Conservation (phyloP, 2,113 vertebrate genomes). For the Clinocottus analis region DNA sequence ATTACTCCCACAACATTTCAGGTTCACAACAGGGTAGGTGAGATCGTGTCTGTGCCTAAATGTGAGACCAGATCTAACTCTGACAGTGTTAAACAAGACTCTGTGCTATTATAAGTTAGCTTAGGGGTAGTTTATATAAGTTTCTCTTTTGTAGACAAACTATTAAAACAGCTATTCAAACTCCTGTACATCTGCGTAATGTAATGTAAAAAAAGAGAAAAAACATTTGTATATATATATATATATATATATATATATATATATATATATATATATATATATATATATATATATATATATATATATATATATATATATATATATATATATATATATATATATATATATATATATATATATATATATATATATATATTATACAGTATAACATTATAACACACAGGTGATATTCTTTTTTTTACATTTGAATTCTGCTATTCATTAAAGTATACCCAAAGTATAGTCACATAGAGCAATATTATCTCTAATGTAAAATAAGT, state of each 20-base stretch:
- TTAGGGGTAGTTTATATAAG: background rate
- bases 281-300: too few species aligned
- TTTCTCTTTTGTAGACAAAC: background rate
- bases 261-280: too few species aligned
- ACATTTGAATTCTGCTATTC: too few species aligned
- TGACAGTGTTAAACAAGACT: constrained; percentile 1
- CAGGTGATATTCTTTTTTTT: too few species aligned
- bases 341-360: too few species aligned
- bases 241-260: too few species aligned
- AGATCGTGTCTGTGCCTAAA: background rate
- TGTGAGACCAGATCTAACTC: constrained; percentile 15
- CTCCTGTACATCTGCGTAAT: background rate
- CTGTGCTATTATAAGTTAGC: background rate
- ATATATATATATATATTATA: too few species aligned
- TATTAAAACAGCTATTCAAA: background rate
- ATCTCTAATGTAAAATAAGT: background rate
- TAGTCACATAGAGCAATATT: background rate
- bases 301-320: too few species aligned
- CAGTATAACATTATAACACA: too few species aligned
- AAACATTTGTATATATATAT: too few species aligned
- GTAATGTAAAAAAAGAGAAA: background rate
- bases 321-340: too few species aligned
- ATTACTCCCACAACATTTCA: constrained; percentile 46
- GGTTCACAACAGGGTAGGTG: constrained; percentile 13
- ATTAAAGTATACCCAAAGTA: too few species aligned